These are phyloP conservation scores for Protonibea diacanthus DNA, from an alignment of 2,797 vertebrate species.

Conservation along the genomic window DNA sequence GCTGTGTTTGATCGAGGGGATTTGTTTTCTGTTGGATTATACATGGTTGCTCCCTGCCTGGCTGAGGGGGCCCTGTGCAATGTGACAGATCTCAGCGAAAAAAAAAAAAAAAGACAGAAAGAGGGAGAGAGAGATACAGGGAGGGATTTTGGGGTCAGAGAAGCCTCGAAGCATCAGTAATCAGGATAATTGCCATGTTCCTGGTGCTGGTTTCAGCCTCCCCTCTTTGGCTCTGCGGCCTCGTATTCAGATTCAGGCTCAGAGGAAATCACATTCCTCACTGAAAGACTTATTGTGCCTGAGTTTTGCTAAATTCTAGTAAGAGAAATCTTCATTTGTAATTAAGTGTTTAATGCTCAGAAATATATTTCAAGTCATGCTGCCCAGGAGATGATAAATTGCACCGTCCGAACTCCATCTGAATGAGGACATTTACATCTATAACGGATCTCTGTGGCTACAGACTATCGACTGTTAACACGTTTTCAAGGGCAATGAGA, in stretches of 20 bases:
- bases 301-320: constrained; percentile 28
- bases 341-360: constrained; percentile 24
- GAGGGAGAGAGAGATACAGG: constrained; percentile 61
- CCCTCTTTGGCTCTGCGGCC: constrained; percentile 64
- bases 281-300: constrained; percentile 55
- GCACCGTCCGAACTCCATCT: constrained; percentile 25
- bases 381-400: constrained; percentile 50
- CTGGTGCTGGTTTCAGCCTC: constrained; percentile 73
- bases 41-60: constrained; percentile 73
- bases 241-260: constrained; percentile 67
- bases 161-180: constrained; percentile 82
- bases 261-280: constrained; percentile 53
- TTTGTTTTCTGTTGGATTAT: constrained; percentile 83
- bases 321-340: constrained; percentile 33
- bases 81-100: constrained; percentile 74
- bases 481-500: constrained; percentile 77
- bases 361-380: constrained; percentile 17
- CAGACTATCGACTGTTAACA: constrained; percentile 71
- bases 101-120: constrained; percentile 41
- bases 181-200: constrained; percentile 86
- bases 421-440: constrained; percentile 60
- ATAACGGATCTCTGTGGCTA: constrained; percentile 58
- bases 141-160: constrained; percentile 76
- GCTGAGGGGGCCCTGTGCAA: constrained; percentile 70
- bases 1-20: constrained; percentile 77